Evolutionary conservation across 2,113 vertebrate species (phyloP), one percentile per base, ranked within the genome.

Genomic region (Daphoenositta chrysoptera): DNA sequence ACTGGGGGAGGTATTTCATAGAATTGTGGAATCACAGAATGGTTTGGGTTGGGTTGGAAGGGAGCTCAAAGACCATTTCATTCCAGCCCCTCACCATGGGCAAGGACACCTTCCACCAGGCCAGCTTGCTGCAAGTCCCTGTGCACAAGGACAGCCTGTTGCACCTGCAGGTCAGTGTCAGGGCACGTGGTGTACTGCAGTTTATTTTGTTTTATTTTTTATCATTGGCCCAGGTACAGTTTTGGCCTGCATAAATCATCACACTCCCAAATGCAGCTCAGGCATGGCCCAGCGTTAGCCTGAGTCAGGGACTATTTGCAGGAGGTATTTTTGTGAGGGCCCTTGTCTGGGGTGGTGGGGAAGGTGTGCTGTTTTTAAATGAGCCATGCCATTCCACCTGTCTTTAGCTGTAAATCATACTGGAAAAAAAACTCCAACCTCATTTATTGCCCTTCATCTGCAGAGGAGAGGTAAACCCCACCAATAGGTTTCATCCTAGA

Each of bases 281-380:
- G 57, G 24, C 20, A 6, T 13, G 7, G 8, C 58, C 23, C 6
- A 4, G 8, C 1, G 2, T 63, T 51, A 75, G 9, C 7, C 1
- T 26, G 21, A 73, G 23, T 45, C 28, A 63, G 22, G 19, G 7
- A 31, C 33, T 60, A 24, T 64, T 77, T 83, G 37, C n/a, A 61
- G 70, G 35, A 44, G 2, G 4, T 6, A 3, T 18, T 72, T 77
- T 73, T 16, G 22, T 83, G 37, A 23, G 40, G 39, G 16, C 5
- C 15, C 15, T 66, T 28, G 31, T 75, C 24, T 82, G 40, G 44
- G 21, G 33, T 66, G 8, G 37, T 51, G 48, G 60, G 35, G 51
- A 95, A 51, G 11, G 21, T n/a, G 40, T 50, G 20, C 30, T 78
- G 12, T 61, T 92, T 86, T 72, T n/a, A 83, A 90, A 60, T 20